Evolutionary conservation across 2,113 vertebrate genomes (phyloP).

Genomic region (Myotis davidii): DNA sequence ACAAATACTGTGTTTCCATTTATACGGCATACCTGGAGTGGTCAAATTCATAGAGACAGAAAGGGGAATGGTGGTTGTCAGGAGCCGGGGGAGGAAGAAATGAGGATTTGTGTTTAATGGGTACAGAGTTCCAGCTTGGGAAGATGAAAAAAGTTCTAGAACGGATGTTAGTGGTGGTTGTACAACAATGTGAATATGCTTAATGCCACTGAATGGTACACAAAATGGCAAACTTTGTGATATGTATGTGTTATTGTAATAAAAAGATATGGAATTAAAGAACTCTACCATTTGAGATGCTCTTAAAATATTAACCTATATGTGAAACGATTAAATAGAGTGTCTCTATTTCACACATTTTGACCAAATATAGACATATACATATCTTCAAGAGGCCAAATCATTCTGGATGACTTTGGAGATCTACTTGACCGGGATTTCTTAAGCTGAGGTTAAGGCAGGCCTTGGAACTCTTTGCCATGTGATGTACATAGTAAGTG

Average conservation of each 20-base stretch:
- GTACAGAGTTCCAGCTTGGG: background rate
- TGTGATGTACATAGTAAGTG: background rate
- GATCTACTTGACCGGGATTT: background rate
- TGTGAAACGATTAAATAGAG: background rate
- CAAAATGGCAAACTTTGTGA: background rate
- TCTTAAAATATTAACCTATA: background rate
- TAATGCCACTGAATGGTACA: background rate
- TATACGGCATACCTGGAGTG: background rate
- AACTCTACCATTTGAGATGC: slow-evolving; percentile 16
- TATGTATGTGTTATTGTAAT: background rate
- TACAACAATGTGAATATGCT: background rate
- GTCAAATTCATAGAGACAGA: background rate
- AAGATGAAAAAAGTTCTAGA: background rate
- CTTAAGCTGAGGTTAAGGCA: background rate
- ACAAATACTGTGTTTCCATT: background rate
- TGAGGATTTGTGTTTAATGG: background rate
- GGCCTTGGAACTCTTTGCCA: background rate
- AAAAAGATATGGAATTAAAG: background rate
- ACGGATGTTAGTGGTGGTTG: background rate
- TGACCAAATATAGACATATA: background rate
- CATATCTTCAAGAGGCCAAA: background rate
- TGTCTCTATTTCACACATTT: background rate
- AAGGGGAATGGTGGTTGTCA: background rate
- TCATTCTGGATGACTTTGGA: background rate
- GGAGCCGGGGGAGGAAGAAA: background rate